These are phyloP conservation scores for Philopedon plagiatum DNA, from an alignment of 2,888 invertebrate genomes.

Conservation along the genomic window DNA sequence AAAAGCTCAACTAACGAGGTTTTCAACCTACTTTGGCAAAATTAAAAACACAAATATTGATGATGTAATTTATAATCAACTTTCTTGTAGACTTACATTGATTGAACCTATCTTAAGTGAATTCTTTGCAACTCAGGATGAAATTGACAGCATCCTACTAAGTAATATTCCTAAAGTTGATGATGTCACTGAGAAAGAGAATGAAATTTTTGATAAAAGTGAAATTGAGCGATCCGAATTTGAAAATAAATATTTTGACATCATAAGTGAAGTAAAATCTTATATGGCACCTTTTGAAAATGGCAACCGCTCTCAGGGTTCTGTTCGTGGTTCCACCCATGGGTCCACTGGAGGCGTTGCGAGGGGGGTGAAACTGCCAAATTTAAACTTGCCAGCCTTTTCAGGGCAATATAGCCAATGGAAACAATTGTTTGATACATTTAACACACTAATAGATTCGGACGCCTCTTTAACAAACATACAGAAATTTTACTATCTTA, in stretches of 20 bases:
- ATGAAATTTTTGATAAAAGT: neutral
- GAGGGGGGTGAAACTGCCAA: no score
- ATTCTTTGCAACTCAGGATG: neutral
- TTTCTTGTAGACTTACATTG: neutral
- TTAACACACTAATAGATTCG: slow-evolving; percentile 44
- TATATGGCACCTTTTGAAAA: neutral
- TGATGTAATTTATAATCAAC: neutral
- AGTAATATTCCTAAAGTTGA: neutral
- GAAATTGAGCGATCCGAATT: neutral
- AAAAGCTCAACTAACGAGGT: neutral
- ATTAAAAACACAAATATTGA: neutral
- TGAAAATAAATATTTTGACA: neutral
- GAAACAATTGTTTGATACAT: slow-evolving; percentile 46
- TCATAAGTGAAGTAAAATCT: neutral
- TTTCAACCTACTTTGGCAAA: neutral
- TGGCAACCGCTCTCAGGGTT: neutral
- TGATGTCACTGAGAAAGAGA: neutral
- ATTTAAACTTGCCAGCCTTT: slow-evolving; percentile 35
- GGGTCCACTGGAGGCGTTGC: no score
- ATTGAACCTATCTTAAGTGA: neutral
- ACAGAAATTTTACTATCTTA: slow-evolving; percentile 48
- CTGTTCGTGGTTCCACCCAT: neutral
- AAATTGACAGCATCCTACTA: neutral
- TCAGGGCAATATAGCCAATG: slow-evolving; percentile 35
- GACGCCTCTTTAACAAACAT: slow-evolving; percentile 35